phyloP scores from a whole-genome alignment of 2,888 invertebrate genomes.

The Limnephilus auricula region DNA sequence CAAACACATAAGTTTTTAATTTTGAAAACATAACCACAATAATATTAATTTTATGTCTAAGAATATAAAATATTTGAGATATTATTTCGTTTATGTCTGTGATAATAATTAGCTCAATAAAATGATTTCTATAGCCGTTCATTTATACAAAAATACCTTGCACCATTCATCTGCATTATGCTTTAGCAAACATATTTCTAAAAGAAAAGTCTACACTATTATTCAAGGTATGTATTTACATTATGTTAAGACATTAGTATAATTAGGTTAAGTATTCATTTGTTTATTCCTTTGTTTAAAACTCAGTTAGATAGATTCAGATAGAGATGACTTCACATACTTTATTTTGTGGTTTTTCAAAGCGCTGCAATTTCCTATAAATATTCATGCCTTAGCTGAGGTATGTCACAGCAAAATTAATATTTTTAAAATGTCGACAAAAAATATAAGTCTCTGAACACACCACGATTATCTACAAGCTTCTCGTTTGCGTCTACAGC shows the following conservation, averaged over 20 bases:
- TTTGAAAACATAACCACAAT: neutral
- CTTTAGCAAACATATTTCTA: conserved; percentile 10
- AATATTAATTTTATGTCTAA: too few species aligned
- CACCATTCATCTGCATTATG: neutral
- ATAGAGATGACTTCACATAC: too few species aligned
- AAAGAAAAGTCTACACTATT: neutral
- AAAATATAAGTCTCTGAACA: too few species aligned
- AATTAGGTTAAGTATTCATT: neutral
- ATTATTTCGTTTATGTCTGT: neutral
- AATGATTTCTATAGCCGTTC: conserved; percentile 4
- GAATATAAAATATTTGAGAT: neutral
- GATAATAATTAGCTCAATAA: neutral
- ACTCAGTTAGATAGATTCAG: too few species aligned
- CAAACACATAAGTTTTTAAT: neutral
- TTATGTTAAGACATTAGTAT: too few species aligned
- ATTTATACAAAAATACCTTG: conserved; percentile 6
- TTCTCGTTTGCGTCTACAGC: too few species aligned
- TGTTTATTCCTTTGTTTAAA: neutral
- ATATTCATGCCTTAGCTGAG: too few species aligned
- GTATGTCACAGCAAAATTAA: too few species aligned
- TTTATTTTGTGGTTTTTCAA: too few species aligned
- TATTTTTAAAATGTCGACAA: too few species aligned
- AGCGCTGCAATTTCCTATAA: too few species aligned
- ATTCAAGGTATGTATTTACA: conserved; percentile 31
- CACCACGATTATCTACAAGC: too few species aligned